Percentiles rank a stretch among this genome's conserved stretches.
These are phyloP conservation scores for Lasioglossum figueresi DNA, from an alignment of 2,888 invertebrate species.

Conservation along the genomic window DNA sequence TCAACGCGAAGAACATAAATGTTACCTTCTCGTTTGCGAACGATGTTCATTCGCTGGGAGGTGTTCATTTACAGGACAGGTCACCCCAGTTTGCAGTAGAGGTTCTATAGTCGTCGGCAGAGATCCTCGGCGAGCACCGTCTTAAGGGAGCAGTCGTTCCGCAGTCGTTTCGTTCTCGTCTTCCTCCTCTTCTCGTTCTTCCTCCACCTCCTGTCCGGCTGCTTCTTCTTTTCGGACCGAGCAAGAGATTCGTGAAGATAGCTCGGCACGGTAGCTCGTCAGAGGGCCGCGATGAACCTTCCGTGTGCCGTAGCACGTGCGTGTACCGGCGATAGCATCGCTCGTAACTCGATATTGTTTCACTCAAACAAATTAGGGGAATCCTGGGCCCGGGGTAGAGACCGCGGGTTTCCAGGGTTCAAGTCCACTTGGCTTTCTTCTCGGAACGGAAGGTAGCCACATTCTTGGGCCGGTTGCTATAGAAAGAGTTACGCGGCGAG, in stretches of 20 bases:
- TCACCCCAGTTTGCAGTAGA: background rate
- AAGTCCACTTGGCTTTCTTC: conserved; percentile 76
- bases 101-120: background rate
- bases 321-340: conserved; percentile 79
- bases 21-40: background rate
- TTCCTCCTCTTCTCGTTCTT: conserved; percentile 29
- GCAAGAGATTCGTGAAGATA: conserved; percentile 75
- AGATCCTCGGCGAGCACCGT: conserved; percentile 12
- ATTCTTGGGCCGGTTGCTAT: conserved; percentile 59
- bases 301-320: conserved; percentile 79
- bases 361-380: conserved; percentile 82
- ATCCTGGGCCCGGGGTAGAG: conserved; percentile 72
- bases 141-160: conserved; percentile 54
- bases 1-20: background rate
- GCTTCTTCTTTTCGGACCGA: conserved; percentile 62
- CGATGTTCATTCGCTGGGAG: background rate
- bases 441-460: conserved; percentile 71
- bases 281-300: conserved; percentile 76
- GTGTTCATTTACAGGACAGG: background rate
- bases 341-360: conserved; percentile 83
- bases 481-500: conserved; percentile 55
- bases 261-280: conserved; percentile 78
- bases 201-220: conserved; percentile 47
- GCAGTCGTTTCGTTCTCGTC: conserved; percentile 44
- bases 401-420: conserved; percentile 74